Base-by-base conservation (phyloP, 2,888 invertebrate genomes). In the Apotomis turbidana region DNA sequence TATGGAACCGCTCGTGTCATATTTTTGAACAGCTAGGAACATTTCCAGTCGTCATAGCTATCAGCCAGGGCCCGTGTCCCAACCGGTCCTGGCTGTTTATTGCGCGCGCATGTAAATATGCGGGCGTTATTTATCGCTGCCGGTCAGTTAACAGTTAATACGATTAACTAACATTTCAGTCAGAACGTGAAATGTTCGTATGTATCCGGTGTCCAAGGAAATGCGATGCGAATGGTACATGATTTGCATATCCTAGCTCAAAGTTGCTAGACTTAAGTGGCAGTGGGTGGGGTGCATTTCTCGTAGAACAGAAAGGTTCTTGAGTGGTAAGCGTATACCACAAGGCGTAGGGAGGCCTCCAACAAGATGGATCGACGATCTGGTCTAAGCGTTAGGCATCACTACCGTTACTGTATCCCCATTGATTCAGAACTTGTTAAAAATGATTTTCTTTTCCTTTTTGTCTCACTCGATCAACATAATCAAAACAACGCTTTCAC, bases 401-500 rank as follows among this genome's bases (percentile, higher is more conserved):
- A 6, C 41, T 5, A 41, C 41, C 6, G 41, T 41, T 6, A 41
- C 0, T 41, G 41, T 41, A 41, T 41, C 41, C 41, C 0, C 0
- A 41, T 41, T 6, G 5, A 41, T 41, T 41, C 41, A 6, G 41
- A 27, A 6, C 4, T 2, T 41, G 41, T 41, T 5, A 3, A 49
- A 44, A 44, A 49, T 9, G 9, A 36, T 58, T 38, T n/a, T 38
- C 58, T 58, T 9, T 10, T 10, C 9, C 12, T 49, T 49, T 49
- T 49, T 49, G 41, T 41, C 0, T 49, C 10, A 49, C 9, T 9
- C 6, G 36, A 62, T 51, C 51, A 51, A 51, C 1, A n/a, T 3
- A 41, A 12, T 12, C 64, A 55, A 46, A 55, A 27, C 41, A 63
- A 54, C 54, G 55, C 55, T 66, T 66, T 64, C 64, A 62, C 51